phyloP scores from a whole-genome alignment of 2,888 invertebrate genomes.

The Drosophila trichaetosa region DNA sequence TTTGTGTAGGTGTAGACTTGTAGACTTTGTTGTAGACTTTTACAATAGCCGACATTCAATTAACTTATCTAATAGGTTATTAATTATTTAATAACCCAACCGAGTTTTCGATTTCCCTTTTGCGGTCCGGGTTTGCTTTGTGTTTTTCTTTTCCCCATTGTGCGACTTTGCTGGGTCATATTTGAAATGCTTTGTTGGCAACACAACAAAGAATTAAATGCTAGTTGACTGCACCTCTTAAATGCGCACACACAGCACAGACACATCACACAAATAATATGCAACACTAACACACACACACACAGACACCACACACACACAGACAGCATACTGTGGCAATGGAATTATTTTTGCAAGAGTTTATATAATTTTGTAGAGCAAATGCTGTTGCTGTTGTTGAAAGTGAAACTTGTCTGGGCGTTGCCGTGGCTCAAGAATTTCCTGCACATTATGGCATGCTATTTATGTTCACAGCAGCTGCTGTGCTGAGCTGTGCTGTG shows the following conservation, averaged over 20 bases:
- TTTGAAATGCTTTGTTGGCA: slow-evolving; percentile 52
- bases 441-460: slow-evolving; percentile 52
- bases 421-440: slow-evolving; percentile 75
- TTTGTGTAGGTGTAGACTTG: background rate
- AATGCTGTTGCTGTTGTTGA: slow-evolving; percentile 37
- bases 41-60: background rate
- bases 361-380: slow-evolving; percentile 74
- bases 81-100: background rate
- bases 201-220: slow-evolving; percentile 57
- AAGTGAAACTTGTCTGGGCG: slow-evolving; percentile 73
- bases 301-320: slow-evolving; percentile 7
- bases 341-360: slow-evolving; percentile 60
- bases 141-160: slow-evolving; percentile 37
- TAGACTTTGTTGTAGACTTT: background rate
- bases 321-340: slow-evolving; percentile 25
- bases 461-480: slow-evolving; percentile 35
- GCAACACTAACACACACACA: background rate
- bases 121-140: background rate
- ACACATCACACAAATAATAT: slow-evolving; percentile 13
- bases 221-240: slow-evolving; percentile 71
- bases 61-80: background rate
- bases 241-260: slow-evolving; percentile 38
- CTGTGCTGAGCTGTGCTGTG: slow-evolving; percentile 10
- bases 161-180: slow-evolving; percentile 45
- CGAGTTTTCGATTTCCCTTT: background rate